These are phyloP conservation scores for Cetonia aurata DNA, from an alignment of 2,888 invertebrate genomes.

Conservation along the genomic window DNA sequence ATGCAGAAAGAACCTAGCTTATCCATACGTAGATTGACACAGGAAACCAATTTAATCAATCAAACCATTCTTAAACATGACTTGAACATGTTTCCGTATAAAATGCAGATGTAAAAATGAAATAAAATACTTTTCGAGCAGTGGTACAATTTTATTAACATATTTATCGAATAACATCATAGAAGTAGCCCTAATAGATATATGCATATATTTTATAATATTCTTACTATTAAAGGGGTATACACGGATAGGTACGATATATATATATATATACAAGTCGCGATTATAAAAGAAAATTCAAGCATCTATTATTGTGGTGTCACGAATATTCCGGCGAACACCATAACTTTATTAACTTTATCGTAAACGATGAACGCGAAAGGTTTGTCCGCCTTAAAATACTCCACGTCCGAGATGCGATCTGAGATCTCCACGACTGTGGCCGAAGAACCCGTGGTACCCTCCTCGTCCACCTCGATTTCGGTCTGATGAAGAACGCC, in stretches of 20 bases:
- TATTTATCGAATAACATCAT: too few species aligned
- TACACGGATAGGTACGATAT: too few species aligned
- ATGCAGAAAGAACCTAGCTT: too few species aligned
- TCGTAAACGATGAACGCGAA: slow-evolving; percentile 27
- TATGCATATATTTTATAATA: neutral
- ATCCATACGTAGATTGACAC: too few species aligned
- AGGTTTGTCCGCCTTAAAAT: slow-evolving; percentile 15
- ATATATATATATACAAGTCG: too few species aligned
- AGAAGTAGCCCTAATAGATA: neutral
- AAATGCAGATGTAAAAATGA: too few species aligned
- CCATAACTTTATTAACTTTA: neutral
- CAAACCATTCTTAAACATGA: too few species aligned
- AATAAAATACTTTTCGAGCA: too few species aligned
- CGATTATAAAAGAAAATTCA: too few species aligned
- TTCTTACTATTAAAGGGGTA: too few species aligned
- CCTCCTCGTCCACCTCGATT: slow-evolving; percentile 26
- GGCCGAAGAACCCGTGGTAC: slow-evolving; percentile 2
- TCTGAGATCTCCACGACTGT: slow-evolving; percentile 7
- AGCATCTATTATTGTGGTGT: neutral
- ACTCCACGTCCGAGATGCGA: neutral
- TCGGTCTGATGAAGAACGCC: slow-evolving; percentile 6
- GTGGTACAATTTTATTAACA: neutral
- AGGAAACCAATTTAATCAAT: too few species aligned
- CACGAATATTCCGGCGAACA: slow-evolving; percentile 13
- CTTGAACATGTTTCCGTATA: too few species aligned